phyloP scores from a whole-genome alignment of 2,888 invertebrate genomes.

The Campoplex nolae region DNA sequence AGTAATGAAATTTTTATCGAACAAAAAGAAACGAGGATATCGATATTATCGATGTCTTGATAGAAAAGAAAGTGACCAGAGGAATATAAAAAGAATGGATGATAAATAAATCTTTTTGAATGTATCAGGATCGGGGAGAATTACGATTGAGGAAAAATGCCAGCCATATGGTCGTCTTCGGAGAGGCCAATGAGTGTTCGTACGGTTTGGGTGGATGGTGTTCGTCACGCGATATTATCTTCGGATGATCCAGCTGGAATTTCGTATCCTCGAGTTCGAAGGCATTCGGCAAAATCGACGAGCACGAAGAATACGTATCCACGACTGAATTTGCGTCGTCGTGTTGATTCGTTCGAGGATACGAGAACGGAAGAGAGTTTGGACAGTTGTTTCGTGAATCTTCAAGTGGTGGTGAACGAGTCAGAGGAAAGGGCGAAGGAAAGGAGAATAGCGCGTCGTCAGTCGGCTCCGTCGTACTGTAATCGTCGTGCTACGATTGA shows the following conservation, averaged over 20 bases:
- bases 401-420: constrained; percentile 77
- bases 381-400: constrained; percentile 77
- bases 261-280: constrained; percentile 72
- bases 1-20: too few relatives aligned
- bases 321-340: constrained; percentile 71
- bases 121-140: background rate
- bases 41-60: too few relatives aligned
- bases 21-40: too few relatives aligned
- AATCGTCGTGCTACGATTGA: constrained; percentile 36
- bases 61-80: too few relatives aligned
- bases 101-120: background rate
- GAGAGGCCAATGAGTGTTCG: constrained; percentile 86
- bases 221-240: constrained; percentile 89
- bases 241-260: constrained; percentile 86
- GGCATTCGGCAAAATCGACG: constrained; percentile 73
- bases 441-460: constrained; percentile 71
- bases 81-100: background rate
- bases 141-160: constrained; percentile 78
- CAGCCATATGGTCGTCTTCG: constrained; percentile 87
- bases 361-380: constrained; percentile 71
- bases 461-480: constrained; percentile 75
- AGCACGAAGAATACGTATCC: constrained; percentile 72
- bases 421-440: constrained; percentile 62
- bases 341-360: constrained; percentile 63
- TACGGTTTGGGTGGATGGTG: constrained; percentile 90